These are phyloP conservation scores for Lagorchestes hirsutus DNA, from an alignment of 2,797 vertebrate genomes.

Conservation along the genomic window DNA sequence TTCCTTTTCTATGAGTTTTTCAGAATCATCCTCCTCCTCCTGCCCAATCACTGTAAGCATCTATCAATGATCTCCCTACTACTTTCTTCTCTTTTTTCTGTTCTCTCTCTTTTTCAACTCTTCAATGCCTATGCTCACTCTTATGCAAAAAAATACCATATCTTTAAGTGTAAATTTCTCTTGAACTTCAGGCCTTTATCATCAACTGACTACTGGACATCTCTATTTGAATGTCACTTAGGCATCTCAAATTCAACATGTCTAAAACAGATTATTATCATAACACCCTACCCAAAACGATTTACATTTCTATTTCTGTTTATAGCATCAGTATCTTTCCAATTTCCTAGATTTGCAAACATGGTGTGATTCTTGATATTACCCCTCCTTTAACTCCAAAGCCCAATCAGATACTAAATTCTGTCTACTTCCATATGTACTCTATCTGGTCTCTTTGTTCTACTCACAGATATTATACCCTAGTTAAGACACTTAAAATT, in stretches of 20 bases:
- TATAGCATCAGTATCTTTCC: neutral
- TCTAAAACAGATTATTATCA: slow-evolving; percentile 30
- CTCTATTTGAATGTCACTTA: no score
- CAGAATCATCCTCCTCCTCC: neutral
- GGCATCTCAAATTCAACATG: neutral
- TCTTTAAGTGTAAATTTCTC: neutral
- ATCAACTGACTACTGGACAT: neutral
- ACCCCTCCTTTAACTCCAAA: neutral
- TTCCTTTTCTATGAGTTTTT: neutral
- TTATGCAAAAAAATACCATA: neutral
- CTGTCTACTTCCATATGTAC: neutral
- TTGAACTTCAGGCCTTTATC: neutral
- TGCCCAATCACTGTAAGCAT: neutral
- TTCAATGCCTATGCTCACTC: neutral
- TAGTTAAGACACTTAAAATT: neutral
- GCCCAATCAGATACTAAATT: neutral
- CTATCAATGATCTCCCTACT: neutral
- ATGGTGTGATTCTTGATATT: neutral
- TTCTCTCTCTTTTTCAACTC: neutral
- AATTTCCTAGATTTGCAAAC: neutral
- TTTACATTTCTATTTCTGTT: neutral
- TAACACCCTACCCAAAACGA: neutral
- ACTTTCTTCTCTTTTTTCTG: neutral
- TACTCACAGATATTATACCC: neutral
- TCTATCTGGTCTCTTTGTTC: neutral